A percentile compares a stretch with the other conserved stretches of the same genome.
Conservation (phyloP, 2,797 vertebrate species). For the Lithobates pipiens region DNA sequence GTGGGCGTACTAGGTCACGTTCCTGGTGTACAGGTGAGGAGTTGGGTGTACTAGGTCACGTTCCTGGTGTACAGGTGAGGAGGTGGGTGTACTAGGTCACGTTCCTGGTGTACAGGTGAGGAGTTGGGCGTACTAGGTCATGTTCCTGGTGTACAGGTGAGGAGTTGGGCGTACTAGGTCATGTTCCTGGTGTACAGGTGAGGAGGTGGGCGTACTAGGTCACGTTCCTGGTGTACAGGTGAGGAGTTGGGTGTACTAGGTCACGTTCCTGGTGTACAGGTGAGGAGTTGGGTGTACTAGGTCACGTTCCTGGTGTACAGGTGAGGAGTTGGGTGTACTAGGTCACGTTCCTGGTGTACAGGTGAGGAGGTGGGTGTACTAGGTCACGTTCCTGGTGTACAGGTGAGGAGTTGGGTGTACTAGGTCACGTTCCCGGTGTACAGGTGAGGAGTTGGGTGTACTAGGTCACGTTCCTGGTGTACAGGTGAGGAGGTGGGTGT, state of each 20-base stretch:
- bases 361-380: too few relatives aligned
- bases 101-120: background rate
- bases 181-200: background rate
- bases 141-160: background rate
- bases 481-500: background rate
- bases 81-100: too few relatives aligned
- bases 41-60: too few relatives aligned
- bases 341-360: background rate
- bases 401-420: background rate
- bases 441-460: too few relatives aligned
- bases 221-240: background rate
- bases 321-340: background rate
- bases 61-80: background rate
- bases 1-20: background rate
- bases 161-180: background rate
- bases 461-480: background rate
- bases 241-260: background rate
- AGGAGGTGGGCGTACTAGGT: too few relatives aligned
- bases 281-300: conserved; percentile 54
- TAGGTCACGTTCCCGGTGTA: background rate
- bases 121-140: too few relatives aligned
- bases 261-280: too few relatives aligned
- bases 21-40: background rate
- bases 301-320: background rate
- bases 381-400: too few relatives aligned